Percentiles rank a stretch among this genome's conserved stretches.
Conservation (phyloP, 2,113 vertebrate genomes). For the Archocentrus centrarchus region DNA sequence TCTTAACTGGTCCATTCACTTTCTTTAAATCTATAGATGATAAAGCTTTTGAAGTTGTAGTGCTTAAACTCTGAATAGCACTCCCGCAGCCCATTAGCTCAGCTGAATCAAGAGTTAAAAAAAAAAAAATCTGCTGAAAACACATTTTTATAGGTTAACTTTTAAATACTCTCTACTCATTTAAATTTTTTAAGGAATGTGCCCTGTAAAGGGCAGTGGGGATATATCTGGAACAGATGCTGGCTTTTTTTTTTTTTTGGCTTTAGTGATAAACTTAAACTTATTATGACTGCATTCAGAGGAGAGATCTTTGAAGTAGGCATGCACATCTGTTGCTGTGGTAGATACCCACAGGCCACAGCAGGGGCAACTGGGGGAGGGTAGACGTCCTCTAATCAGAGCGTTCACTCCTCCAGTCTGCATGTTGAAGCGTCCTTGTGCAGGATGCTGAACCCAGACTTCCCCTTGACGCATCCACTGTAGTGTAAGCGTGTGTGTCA, state of each 20-base stretch:
- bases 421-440: background rate
- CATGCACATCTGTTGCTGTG: background rate
- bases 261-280: background rate
- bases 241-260: background rate
- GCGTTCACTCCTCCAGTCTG: background rate
- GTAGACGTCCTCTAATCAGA: background rate
- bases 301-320: background rate
- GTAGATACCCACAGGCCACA: background rate
- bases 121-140: background rate
- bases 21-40: background rate
- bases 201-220: background rate
- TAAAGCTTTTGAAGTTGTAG: background rate
- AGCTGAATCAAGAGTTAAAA: background rate
- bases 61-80: background rate
- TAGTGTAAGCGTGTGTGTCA: background rate
- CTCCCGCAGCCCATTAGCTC: background rate
- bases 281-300: background rate
- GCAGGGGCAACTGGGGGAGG: background rate
- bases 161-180: background rate
- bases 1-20: background rate
- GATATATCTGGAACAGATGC: background rate
- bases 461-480: background rate
- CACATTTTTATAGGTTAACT: background rate
- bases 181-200: background rate
- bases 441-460: background rate